A percentile compares a stretch with the other conserved stretches of the same genome.
Conservation (phyloP, 1,140 invertebrate species). For the Holotrichia oblita region DNA sequence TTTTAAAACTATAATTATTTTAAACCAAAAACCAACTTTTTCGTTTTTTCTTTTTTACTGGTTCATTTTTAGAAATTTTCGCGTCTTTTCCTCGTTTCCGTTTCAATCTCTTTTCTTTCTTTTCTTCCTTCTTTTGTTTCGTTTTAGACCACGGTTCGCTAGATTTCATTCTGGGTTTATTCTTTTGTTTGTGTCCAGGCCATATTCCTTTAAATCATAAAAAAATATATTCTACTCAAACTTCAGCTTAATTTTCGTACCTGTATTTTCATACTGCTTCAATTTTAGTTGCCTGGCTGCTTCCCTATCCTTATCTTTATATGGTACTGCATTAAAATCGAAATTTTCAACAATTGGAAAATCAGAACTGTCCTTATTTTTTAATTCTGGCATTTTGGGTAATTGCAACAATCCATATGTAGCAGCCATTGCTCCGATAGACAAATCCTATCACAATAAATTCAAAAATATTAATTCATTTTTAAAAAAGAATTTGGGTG, state of each 20-base stretch:
- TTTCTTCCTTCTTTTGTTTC: slow-evolving; percentile 78
- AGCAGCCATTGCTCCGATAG: slow-evolving; percentile 85
- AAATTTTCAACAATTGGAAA: slow-evolving; percentile 73
- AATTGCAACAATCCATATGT: slow-evolving; percentile 90
- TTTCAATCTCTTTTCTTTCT: slow-evolving; percentile 70
- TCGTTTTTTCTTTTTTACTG: slow-evolving; percentile 60
- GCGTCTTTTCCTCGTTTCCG: slow-evolving; percentile 66
- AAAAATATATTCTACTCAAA: too few species aligned
- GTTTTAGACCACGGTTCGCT: slow-evolving; percentile 83
- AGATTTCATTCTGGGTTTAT: slow-evolving; percentile 63
- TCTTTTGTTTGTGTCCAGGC: slow-evolving; percentile 74
- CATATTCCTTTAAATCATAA: too few species aligned
- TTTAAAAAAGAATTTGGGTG: not conserved
- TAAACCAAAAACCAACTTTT: slow-evolving; percentile 54
- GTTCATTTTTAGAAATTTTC: slow-evolving; percentile 57
- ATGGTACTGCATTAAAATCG: slow-evolving; percentile 81
- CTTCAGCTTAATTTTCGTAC: too few species aligned
- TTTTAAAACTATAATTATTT: not conserved
- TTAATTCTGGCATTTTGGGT: slow-evolving; percentile 95
- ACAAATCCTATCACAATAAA: slow-evolving; percentile 71
- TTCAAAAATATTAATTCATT: slow-evolving; percentile 41
- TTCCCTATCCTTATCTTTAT: slow-evolving; percentile 85
- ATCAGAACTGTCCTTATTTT: slow-evolving; percentile 70
- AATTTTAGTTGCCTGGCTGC: slow-evolving; percentile 77
- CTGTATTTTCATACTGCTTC: slow-evolving; percentile 75